Percentiles rank a stretch among this genome's conserved stretches.
Evolutionary conservation across 2,113 vertebrate genomes (phyloP).

Genomic region (Phasianus colchicus): DNA sequence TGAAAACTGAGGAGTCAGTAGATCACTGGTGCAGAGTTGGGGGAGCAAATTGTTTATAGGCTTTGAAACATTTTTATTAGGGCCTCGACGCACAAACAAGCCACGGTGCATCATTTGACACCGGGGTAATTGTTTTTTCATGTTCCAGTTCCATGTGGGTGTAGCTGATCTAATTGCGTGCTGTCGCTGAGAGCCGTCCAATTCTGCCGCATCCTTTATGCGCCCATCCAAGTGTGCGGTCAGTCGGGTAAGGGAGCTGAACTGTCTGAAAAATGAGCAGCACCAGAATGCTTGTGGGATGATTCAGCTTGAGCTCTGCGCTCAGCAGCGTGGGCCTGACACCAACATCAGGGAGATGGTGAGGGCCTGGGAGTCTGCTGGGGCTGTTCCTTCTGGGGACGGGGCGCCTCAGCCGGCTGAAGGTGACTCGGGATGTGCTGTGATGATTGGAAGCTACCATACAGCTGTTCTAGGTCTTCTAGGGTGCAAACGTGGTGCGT

Average conservation of each 20-base stretch:
- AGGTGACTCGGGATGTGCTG: background rate
- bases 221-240: background rate
- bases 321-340: background rate
- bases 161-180: background rate
- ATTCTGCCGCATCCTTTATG: background rate
- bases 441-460: accelerated
- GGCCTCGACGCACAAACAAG: background rate
- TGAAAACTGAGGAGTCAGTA: background rate
- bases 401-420: background rate
- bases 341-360: accelerated
- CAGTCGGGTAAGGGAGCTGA: background rate
- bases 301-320: background rate
- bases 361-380: background rate
- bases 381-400: background rate
- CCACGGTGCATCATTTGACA: background rate
- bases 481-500: background rate
- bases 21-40: background rate
- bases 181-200: background rate
- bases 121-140: background rate
- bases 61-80: background rate
- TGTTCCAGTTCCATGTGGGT: background rate
- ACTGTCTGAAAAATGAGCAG: background rate
- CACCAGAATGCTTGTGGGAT: background rate
- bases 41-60: background rate
- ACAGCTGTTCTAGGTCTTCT: background rate